phyloP scores from a whole-genome alignment of 2,888 invertebrate genomes.

The Erebia palarica region DNA sequence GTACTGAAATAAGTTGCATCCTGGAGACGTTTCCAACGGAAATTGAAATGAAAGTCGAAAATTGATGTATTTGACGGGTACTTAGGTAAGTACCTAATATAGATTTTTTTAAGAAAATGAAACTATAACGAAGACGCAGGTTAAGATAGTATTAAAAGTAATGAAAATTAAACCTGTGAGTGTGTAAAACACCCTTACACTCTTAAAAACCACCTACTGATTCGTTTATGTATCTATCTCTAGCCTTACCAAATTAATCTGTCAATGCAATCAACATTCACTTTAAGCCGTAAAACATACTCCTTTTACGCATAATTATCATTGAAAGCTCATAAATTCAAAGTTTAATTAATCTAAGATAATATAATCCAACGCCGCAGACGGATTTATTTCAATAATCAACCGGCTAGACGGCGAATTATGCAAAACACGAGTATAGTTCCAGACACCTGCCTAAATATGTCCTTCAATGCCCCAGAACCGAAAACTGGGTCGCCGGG shows the following conservation, averaged over 20 bases:
- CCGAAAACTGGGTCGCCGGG: conserved; percentile 72
- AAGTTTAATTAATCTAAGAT: conserved; percentile 20
- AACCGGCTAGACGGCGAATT: conserved; percentile 68
- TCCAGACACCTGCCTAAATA: conserved; percentile 70
- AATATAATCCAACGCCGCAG: conserved; percentile 26
- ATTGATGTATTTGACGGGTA: too few species aligned
- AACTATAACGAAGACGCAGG: too few species aligned
- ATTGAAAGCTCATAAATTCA: conserved; percentile 13
- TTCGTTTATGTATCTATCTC: neutral
- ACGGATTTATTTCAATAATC: conserved; percentile 49
- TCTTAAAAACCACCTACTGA: neutral
- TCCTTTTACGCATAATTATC: neutral
- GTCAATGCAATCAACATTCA: conserved; percentile 17
- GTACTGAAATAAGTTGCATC: too few species aligned
- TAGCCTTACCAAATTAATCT: neutral
- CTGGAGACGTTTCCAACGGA: too few species aligned
- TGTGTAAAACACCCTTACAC: too few species aligned
- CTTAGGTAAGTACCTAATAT: too few species aligned
- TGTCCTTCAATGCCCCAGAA: conserved; percentile 72
- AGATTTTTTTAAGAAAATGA: too few species aligned
- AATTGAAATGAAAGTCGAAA: too few species aligned
- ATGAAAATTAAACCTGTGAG: too few species aligned
- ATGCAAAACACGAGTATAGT: conserved; percentile 61
- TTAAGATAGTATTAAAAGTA: too few species aligned
- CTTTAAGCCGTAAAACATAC: conserved; percentile 3